These are phyloP conservation scores for Philopedon plagiatum DNA, from an alignment of 2,888 invertebrate species.

Conservation along the genomic window DNA sequence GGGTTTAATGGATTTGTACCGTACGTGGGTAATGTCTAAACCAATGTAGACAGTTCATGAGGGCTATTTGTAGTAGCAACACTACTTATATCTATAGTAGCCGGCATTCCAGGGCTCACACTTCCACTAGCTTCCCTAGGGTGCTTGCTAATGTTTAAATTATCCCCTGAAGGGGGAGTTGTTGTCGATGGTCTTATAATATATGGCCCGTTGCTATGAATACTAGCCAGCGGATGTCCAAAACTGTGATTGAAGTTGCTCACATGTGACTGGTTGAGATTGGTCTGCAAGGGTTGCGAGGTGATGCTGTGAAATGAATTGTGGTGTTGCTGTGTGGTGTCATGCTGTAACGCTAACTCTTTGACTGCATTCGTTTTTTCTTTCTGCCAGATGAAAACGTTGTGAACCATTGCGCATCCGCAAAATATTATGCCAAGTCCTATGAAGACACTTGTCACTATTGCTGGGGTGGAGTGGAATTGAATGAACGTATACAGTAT, in stretches of 20 bases:
- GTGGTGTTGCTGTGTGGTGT: conserved; percentile 58
- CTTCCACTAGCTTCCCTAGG: conserved; percentile 74
- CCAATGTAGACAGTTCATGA: conserved; percentile 80
- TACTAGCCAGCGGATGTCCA: conserved; percentile 61
- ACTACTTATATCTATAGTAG: conserved; percentile 73
- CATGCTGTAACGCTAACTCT: conserved; percentile 69
- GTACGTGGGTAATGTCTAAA: conserved; percentile 65
- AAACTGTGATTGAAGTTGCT: conserved; percentile 65
- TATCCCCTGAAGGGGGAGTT: conserved; percentile 69
- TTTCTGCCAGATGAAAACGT: conserved; percentile 94
- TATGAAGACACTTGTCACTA: conserved; percentile 90
- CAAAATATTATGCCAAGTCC: conserved; percentile 94
- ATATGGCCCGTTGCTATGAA: conserved; percentile 71
- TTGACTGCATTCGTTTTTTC: conserved; percentile 89
- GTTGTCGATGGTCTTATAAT: conserved; percentile 76
- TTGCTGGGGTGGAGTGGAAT: conserved; percentile 92
- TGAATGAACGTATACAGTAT: conserved; percentile 94
- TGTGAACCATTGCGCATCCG: conserved; percentile 94
- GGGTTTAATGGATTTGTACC: too few relatives aligned
- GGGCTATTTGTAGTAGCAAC: conserved; percentile 76
- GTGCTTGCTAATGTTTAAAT: conserved; percentile 64
- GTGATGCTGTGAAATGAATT: conserved; percentile 64
- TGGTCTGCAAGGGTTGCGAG: conserved; percentile 54
- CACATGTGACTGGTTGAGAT: conserved; percentile 64
- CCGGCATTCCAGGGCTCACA: conserved; percentile 76